phyloP scores from a whole-genome alignment of 2,888 invertebrate genomes.

The Thera britannica region DNA sequence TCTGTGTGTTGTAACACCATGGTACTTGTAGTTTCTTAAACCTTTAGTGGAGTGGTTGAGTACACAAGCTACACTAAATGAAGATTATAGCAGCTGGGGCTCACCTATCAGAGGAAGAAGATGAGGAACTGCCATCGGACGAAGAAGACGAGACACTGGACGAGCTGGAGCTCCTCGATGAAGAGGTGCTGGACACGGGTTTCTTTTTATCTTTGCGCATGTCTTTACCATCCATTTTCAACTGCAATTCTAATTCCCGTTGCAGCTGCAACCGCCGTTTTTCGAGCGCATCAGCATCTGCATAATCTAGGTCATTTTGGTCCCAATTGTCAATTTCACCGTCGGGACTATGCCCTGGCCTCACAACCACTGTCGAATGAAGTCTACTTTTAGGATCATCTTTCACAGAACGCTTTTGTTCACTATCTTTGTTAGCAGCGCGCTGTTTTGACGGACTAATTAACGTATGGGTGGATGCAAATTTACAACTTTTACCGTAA shows the following conservation, averaged over 20 bases:
- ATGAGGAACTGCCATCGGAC: conserved; percentile 87
- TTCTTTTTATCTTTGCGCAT: conserved; percentile 89
- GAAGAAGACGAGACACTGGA: conserved; percentile 87
- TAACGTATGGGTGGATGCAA: conserved; percentile 89
- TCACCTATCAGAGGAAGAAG: conserved; percentile 84
- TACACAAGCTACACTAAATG: not conserved
- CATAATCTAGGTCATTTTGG: conserved; percentile 91
- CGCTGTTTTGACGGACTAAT: conserved; percentile 91
- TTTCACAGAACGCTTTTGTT: conserved; percentile 79
- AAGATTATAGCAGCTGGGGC: not conserved
- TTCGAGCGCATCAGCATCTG: conserved; percentile 91
- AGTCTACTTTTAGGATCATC: conserved; percentile 87
- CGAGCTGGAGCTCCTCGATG: conserved; percentile 87
- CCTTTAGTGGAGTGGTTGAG: not conserved
- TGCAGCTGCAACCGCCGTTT: conserved; percentile 90
- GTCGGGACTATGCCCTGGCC: conserved; percentile 85
- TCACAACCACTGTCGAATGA: conserved; percentile 86
- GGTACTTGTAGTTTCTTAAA: too few species aligned
- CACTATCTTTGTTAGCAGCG: conserved; percentile 87
- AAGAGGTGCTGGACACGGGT: conserved; percentile 88
- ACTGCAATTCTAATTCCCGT: conserved; percentile 90
- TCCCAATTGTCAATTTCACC: conserved; percentile 91
- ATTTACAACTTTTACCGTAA: conserved; percentile 91
- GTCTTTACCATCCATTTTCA: conserved; percentile 90
- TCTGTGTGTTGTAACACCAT: too few species aligned